Base-by-base conservation (phyloP, 2,113 vertebrate species). In the Mungos mungo region DNA sequence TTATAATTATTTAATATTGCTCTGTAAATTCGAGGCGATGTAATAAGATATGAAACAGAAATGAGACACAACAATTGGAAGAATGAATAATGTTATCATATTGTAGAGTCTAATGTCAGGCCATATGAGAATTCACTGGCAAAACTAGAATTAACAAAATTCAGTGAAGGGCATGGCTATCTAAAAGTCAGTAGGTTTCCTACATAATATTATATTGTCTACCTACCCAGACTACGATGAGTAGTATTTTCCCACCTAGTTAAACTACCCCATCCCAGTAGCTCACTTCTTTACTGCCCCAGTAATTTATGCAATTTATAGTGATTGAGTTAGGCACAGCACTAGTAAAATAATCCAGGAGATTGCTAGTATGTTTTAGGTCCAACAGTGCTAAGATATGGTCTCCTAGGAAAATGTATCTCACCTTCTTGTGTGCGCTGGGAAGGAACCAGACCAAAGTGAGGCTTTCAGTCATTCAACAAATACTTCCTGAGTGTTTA, bases 1-100 rank as follows among this genome's bases (percentile, higher is more conserved):
- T 13, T 54, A 50, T 18, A 21, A 69, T 80, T 94, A 92, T 66
- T 90, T 57, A 65, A 95, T 81, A 86, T 91, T 69, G 41, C 18
- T 65, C 25, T 96, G 71, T 50, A 96, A 81, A 7, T 85, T 95
- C 31, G 68, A 16, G 41, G 47, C 35, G 84, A 84, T 47, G 35
- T 47, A 80, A 85, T 74, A 90, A 93, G 54, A 91, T 29, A 69
- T 77, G 21, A 96, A 96, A 63, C 27, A 90, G 76, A 94, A 95
- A 95, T 35, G 50, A 93, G 41, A 65, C 33, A 47, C 45, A 57
- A 69, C 3, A 69, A 88, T 63, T 7, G 0, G 19, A 94, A 90
- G 41, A 93, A 1, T n/a, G 31, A 88, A 66, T 68, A 27, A 27
- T 54, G 88, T n/a, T 74, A 47, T 86, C 57, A 85, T 31, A 21